phyloP scores from a whole-genome alignment of 2,888 invertebrate species.

The Herminia tarsipennalis region DNA sequence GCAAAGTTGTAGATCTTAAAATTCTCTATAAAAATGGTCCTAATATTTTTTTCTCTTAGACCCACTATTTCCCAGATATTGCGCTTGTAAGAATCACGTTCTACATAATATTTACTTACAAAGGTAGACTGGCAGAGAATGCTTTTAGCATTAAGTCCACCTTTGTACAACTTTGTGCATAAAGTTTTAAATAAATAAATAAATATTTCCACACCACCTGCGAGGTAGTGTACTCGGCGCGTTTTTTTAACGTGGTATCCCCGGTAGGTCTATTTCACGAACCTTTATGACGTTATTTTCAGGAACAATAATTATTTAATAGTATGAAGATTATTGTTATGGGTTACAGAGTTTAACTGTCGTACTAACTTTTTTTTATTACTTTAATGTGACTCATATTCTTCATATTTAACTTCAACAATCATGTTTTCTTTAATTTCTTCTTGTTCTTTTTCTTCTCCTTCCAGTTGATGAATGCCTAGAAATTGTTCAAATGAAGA shows the following conservation, averaged over 20 bases:
- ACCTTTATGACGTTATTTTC: constrained; percentile 17
- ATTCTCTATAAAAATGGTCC: constrained; percentile 26
- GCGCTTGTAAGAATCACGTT: constrained; percentile 19
- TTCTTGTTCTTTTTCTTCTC: constrained; percentile 20
- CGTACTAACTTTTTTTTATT: constrained; percentile 16
- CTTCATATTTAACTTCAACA: constrained; percentile 21
- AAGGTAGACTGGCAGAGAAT: too few species aligned
- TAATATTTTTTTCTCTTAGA: constrained; percentile 19
- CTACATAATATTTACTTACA: too few species aligned
- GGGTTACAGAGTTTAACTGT: constrained; percentile 18
- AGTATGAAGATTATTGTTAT: constrained; percentile 23
- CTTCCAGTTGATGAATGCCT: constrained; percentile 14
- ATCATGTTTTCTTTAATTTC: constrained; percentile 22
- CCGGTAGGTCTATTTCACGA: too few species aligned
- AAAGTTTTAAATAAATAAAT: too few species aligned
- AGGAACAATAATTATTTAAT: constrained; percentile 21
- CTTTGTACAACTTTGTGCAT: too few species aligned
- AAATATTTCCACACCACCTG: too few species aligned
- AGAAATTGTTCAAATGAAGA: constrained; percentile 17
- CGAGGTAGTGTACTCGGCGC: too few species aligned
- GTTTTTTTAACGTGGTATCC: too few species aligned
- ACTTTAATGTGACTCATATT: constrained; percentile 13
- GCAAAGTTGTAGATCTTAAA: constrained; percentile 24
- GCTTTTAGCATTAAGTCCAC: too few species aligned
- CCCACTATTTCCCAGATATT: constrained; percentile 21